Evolutionary conservation across 1,140 invertebrate species (phyloP).

Genomic region (Probaryconus sp.): DNA sequence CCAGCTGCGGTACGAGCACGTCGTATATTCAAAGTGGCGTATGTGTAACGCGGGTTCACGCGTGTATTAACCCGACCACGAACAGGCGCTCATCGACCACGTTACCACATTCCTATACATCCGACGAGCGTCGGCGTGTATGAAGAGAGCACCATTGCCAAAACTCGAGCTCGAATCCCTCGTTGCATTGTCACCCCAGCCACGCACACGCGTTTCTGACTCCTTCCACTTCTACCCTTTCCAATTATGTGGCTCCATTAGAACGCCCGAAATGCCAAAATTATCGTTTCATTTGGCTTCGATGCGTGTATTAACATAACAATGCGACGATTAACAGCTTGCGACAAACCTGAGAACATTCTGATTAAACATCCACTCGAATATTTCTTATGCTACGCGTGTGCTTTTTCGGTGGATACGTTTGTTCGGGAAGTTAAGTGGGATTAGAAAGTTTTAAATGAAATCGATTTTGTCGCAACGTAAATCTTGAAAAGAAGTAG

Average conservation of each 20-base stretch:
- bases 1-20: slow-evolving; percentile 52
- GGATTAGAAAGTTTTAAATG: too few relatives aligned
- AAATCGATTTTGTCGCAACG: too few relatives aligned
- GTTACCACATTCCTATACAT: slow-evolving; percentile 59
- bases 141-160: slow-evolving; percentile 35
- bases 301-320: slow-evolving; percentile 67
- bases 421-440: too few relatives aligned
- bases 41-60: slow-evolving; percentile 58
- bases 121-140: slow-evolving; percentile 45
- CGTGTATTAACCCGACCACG: slow-evolving; percentile 60
- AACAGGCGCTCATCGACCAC: slow-evolving; percentile 60
- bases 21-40: slow-evolving; percentile 52
- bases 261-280: slow-evolving; percentile 60
- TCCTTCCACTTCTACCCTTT: slow-evolving; percentile 59
- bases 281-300: slow-evolving; percentile 68
- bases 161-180: slow-evolving; percentile 32
- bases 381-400: not conserved
- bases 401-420: not conserved
- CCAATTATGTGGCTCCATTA: slow-evolving; percentile 68
- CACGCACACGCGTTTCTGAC: slow-evolving; percentile 58
- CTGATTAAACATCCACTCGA: slow-evolving; percentile 25
- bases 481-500: too few relatives aligned
- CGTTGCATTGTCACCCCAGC: slow-evolving; percentile 58
- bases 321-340: slow-evolving; percentile 66
- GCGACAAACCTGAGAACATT: slow-evolving; percentile 39